Base-by-base conservation (phyloP, 2,797 vertebrate genomes). In the Galaxias olidus region DNA sequence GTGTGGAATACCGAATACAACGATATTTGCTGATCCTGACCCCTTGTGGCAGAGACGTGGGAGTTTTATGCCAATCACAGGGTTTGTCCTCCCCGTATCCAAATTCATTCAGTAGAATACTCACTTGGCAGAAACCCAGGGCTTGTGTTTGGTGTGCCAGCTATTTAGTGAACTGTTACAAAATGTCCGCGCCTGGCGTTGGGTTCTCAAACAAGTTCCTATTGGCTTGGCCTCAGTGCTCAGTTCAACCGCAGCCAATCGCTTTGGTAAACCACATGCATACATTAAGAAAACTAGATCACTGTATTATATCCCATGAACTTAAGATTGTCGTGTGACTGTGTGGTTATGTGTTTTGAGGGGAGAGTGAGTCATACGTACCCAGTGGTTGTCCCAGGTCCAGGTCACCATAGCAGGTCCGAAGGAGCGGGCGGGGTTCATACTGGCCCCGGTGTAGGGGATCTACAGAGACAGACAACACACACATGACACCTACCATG, bases 361-460 rank as follows among this genome's bases (percentile, higher is more conserved):
- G 2, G 45, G 13, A 8, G 30, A 30, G 30, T 6, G 30, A 30
- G 30, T 30, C 30, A 30, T 30, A 30, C 63, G 91, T 90, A 96
- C 95, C 94, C 94, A 96, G 63, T 95, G 95, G 75, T 94, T 90
- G 76, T 93, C 91, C 93, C 93, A 96, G 69, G 79, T 91, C 59
- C 93, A 92, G 88, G 90, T 95, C 79, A 96, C 92, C 68, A 95
- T 89, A n/a, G 94, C 94, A 73, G 94, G 94, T 69, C 95, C 94
- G 52, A 96, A 93, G 1, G 95, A 95, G 76, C 94, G 85, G 53
- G 95, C 95, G 8, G 94, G 94, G 66, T 96, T 96, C 94, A 95
- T 95, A 67, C 93, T 94, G 81, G 95, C 92, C 63, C 94, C 94
- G 0, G 94, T 96, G 69, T 94, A 96, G 59, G 91, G 93, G 71